These are phyloP conservation scores for Andrena chrysosceles DNA, from an alignment of 2,888 invertebrate species.

Conservation along the genomic window DNA sequence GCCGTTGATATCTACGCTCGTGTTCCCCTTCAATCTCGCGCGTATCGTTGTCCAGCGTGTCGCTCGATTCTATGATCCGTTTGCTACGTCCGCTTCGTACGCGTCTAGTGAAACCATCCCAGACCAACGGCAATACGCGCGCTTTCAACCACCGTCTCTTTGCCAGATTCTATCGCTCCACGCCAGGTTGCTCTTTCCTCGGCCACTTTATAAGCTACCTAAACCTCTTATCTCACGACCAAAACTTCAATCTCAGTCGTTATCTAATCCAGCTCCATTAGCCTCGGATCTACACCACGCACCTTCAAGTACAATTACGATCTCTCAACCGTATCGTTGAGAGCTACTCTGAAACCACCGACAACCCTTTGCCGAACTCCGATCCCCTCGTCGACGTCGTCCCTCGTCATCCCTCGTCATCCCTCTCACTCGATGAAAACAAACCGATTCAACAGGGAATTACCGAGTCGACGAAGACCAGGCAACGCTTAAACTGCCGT, in stretches of 20 bases:
- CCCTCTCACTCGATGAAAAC: not conserved
- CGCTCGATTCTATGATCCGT: not conserved
- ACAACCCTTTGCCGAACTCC: too few species aligned
- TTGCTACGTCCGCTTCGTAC: not conserved
- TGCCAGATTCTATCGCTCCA: slow-evolving; percentile 13
- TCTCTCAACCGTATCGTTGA: not conserved
- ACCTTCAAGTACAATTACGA: too few species aligned
- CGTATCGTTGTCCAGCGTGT: slow-evolving; percentile 9
- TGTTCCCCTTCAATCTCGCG: not conserved
- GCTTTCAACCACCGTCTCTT: not conserved
- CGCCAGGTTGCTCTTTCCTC: slow-evolving; percentile 19
- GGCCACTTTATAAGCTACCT: not conserved
- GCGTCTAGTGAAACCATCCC: not conserved
- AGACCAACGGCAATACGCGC: not conserved
- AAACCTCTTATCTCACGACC: not conserved
- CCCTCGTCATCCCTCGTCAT: not conserved
- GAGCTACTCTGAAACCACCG: not conserved
- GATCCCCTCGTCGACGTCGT: not conserved
- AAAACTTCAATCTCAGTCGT: not conserved
- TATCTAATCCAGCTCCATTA: not conserved
- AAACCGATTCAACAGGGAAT: not conserved
- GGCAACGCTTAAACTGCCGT: too few species aligned
- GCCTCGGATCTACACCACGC: not conserved
- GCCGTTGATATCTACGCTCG: not conserved
- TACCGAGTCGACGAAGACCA: not conserved